These are phyloP conservation scores for Rhea americana DNA, from an alignment of 2,113 vertebrate genomes.

Conservation along the genomic window DNA sequence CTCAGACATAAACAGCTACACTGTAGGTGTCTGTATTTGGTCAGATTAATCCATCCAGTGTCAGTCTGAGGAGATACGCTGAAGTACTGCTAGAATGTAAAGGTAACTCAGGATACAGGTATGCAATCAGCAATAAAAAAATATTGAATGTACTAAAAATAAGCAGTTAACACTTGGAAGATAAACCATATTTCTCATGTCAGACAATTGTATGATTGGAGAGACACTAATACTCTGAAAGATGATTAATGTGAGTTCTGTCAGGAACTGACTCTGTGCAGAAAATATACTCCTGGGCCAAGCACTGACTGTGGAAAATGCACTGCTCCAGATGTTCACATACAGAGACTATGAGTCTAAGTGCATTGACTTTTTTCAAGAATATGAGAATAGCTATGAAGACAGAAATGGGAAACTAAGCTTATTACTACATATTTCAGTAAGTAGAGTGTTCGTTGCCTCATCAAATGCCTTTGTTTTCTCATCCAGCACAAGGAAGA, in stretches of 20 bases:
- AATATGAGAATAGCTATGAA: not conserved
- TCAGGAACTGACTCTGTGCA: not conserved
- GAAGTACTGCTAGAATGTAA: not conserved
- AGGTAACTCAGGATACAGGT: not conserved
- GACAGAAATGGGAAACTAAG: not conserved
- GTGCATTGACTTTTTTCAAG: not conserved
- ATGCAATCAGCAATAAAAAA: not conserved
- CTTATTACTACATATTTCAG: not conserved
- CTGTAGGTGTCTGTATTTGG: not conserved
- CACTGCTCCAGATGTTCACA: not conserved
- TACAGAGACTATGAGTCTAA: not conserved
- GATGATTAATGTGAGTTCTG: not conserved
- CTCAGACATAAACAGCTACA: not conserved
- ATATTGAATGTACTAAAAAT: not conserved
- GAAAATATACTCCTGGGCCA: not conserved
- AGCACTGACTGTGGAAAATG: not conserved
- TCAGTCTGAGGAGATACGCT: not conserved
- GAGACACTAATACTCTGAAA: not conserved
- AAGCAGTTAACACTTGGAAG: not conserved
- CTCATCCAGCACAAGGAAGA: not conserved
- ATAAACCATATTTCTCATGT: not conserved
- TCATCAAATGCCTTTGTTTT: not conserved
- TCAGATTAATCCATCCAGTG: not conserved
- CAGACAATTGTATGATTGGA: not conserved
- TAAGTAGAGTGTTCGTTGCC: not conserved